Conservation (phyloP, 2,113 vertebrate species). For the Lepidothrix coronata region DNA sequence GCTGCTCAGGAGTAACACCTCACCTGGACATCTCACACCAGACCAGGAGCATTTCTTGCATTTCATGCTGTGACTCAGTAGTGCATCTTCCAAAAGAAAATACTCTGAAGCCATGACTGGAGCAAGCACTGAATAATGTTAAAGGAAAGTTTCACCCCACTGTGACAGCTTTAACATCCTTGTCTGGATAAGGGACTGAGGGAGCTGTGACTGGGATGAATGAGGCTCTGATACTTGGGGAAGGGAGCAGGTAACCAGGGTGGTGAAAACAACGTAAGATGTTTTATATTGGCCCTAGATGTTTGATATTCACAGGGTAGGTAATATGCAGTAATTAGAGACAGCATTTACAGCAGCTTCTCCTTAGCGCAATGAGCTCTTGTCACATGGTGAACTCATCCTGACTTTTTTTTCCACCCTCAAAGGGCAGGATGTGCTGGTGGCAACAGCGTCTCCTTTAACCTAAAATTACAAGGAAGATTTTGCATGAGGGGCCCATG, state of each 20-base stretch:
- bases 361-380: neutral
- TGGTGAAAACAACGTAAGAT: neutral
- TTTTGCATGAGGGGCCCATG: neutral
- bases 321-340: neutral
- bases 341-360: neutral
- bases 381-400: neutral
- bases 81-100: neutral
- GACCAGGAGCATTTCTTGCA: neutral
- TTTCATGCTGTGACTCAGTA: neutral
- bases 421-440: neutral
- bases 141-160: neutral
- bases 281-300: neutral
- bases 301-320: neutral
- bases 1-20: neutral
- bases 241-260: neutral
- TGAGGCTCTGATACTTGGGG: rapidly evolving
- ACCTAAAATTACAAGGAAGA: neutral
- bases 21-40: neutral
- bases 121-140: neutral
- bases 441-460: neutral
- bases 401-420: neutral
- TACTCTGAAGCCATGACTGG: neutral
- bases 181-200: neutral
- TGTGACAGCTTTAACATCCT: neutral
- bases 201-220: neutral